Evolutionary conservation across 2,888 invertebrate genomes (phyloP), one percentile per base, ranked within the genome.

Genomic region (Aleiodes alternator): DNA sequence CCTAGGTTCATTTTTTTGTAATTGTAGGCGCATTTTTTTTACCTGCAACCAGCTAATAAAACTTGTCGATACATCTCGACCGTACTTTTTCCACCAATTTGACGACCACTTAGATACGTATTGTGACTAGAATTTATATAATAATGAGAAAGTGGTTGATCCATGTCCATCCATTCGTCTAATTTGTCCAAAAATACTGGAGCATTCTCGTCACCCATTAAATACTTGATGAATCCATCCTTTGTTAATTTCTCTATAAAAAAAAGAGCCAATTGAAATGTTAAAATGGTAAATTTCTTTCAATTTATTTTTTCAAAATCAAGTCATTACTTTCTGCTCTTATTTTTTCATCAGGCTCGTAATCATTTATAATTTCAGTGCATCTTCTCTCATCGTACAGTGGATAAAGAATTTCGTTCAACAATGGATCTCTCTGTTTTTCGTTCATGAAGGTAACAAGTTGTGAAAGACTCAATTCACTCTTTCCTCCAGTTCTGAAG

Each of bases 201-300:
- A 0, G 94, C 93, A 83, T 94, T 94, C 83, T 94, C 94, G 85
- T 94, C 94, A 0, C 93, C 93, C 93, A 94, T 94, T 76, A 94
- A 89, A 84, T 93, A 94, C 12, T 92, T 91, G 80, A 93, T 91
- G 81, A 94, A 92, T 12, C 94, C 94, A 79, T 93, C 93, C 76
- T 93, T 91, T 64, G 92, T 91, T 75, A 94, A 81, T 73, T 86
- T 87, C 69, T 88, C 91, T 91, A 57, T 11, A 80, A 75, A 72
- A 5, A 16, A 55, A 66, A 11, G 38, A 11, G 3, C 3, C 6
- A 43, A 43, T 43, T 43, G 9, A 43, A 3, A 43, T 3, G 0
- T 9, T 43, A 9, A 43, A 4, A 57, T 57, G 4, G 11, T 29
- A 29, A 7, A 4, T 51, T 16, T 29, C 12, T 61, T 55, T 57